A percentile compares a stretch with the other conserved stretches of the same genome.
Conservation (phyloP, 2,888 invertebrate species). For the Ennomos quercinarius region DNA sequence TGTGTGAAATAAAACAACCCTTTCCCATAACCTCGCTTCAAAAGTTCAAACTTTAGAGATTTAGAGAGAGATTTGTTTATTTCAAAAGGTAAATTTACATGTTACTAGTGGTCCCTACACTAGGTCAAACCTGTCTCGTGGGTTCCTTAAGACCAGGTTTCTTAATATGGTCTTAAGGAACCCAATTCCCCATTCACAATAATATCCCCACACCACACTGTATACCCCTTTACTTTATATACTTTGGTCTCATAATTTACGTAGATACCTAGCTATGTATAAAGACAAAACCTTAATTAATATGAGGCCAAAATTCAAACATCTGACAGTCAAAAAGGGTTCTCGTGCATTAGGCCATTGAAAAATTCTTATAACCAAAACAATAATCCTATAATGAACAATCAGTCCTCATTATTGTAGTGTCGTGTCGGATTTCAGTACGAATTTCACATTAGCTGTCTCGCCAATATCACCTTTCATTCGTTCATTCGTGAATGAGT, state of each 20-base stretch:
- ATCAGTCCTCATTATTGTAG: conserved; percentile 47
- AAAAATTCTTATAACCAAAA: conserved; percentile 40
- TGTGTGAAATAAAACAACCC: no score
- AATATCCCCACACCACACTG: no score
- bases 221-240: no score
- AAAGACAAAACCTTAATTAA: conserved; percentile 23
- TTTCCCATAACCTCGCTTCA: not conserved
- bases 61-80: no score
- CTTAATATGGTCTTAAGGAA: no score
- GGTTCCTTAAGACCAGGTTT: no score
- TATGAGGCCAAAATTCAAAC: conserved; percentile 16
- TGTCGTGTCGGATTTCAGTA: conserved; percentile 55
- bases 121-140: no score
- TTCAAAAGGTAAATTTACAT: no score
- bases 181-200: no score
- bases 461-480: conserved; percentile 43
- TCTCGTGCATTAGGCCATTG: conserved; percentile 11
- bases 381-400: conserved; percentile 54
- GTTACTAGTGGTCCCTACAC: no score
- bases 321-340: conserved; percentile 24
- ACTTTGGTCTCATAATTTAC: conserved; percentile 4
- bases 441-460: conserved; percentile 63
- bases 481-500: conserved; percentile 30
- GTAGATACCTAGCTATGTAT: no score
- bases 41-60: no score